Evolutionary conservation across 2,113 vertebrate genomes (phyloP), one percentile per base, ranked within the genome.

Genomic region (Poecile atricapillus): DNA sequence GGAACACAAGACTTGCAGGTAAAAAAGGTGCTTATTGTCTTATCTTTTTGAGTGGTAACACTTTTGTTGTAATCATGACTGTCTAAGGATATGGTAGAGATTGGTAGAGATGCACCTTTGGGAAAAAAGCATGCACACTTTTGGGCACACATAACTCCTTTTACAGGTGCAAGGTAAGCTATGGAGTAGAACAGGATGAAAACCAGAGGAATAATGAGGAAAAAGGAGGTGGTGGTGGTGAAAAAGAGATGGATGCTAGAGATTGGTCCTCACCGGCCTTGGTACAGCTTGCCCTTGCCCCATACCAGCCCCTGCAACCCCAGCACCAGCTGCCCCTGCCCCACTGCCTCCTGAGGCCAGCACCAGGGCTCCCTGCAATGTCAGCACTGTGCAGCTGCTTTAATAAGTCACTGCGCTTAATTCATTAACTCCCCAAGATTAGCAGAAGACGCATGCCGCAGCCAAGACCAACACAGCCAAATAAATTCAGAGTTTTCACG

Each of bases 391-490:
- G 55, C 58, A 87, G 73, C 67, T 86, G 82, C 67, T 90, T 89
- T 86, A 91, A 76, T 87, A 67, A 95, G 55, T 67, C 59, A 85
- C 84, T 63, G 46, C 60, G 63, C 43, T 94, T 95, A 90, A 91
- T 85, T 96, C 93, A 92, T 95, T 96, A 94, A 90, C 75, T 92
- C 92, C 47, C 56, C 68, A 64, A 41, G 93, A 95, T 94, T 87
- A 97, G 92, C 90, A 92, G 68, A 91, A 86, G 75, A 78, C 0
- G 0, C 1, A 2, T 8, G 30, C 59, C 0, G 0, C 55, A 85
- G 95, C 87, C 87, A 95, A 96, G 75, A 88, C 75, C 87, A 80
- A 88, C 33, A 88, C 30, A 87, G 65, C 25, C 93, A 95, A 92
- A 93, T 74, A 96, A 91, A 93, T 78, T 55, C 1, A 7, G 62